Percentiles rank a stretch among this genome's conserved stretches.
phyloP scores from a whole-genome alignment of 2,113 vertebrate genomes.

The Octodon degus region DNA sequence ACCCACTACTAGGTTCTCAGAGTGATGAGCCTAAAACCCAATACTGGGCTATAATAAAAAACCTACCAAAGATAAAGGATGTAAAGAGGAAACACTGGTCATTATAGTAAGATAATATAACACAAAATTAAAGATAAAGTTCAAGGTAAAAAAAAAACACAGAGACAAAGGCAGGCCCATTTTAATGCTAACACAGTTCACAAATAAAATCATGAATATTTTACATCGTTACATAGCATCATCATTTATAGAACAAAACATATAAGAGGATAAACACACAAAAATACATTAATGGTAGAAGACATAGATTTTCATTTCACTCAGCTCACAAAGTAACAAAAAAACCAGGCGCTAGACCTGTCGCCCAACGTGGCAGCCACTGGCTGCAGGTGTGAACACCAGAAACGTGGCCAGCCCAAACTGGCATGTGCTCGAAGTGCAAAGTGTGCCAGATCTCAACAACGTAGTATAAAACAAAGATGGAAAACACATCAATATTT shows the following conservation, averaged over 20 bases:
- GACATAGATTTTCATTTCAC: background rate
- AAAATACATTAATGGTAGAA: background rate
- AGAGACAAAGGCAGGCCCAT: background rate
- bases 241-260: background rate
- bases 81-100: background rate
- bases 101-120: background rate
- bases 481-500: background rate
- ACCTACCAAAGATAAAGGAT: background rate
- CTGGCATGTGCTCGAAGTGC: background rate
- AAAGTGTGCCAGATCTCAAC: background rate
- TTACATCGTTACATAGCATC: background rate
- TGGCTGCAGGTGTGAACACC: background rate
- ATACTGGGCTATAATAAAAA: background rate
- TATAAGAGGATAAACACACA: background rate
- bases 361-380: background rate
- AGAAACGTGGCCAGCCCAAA: background rate
- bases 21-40: background rate
- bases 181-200: constrained; percentile 30
- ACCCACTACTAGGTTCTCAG: background rate
- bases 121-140: constrained; percentile 34
- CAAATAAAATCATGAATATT: constrained; percentile 29
- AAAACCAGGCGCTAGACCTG: background rate
- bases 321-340: background rate
- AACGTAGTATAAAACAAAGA: background rate
- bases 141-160: constrained; percentile 1